Evolutionary conservation across 2,797 vertebrate genomes (phyloP), one percentile per base, ranked within the genome.

Genomic region (Chaetodon trifasciatus): DNA sequence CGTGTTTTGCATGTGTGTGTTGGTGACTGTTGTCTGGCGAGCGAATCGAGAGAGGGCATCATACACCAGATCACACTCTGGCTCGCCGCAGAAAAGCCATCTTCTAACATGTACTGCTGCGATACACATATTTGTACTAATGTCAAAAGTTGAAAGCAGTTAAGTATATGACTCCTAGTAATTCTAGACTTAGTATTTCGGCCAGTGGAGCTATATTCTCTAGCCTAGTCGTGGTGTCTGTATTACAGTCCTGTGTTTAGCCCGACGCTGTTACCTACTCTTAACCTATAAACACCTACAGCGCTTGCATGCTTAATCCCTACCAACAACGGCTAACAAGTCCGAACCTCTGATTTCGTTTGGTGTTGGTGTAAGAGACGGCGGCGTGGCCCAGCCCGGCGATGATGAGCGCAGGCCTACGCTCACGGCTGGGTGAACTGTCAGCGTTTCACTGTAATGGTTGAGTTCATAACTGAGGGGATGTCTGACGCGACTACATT

Each of bases 121-220:
- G 69, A 93, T 91, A 93, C 92, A 92, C 78, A 74, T 91, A 86
- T 88, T 85, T 91, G 92, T 92, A 93, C 91, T 94, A 94, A 92
- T 89, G 91, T 94, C 90, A 87, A 92, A 88, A 86, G 85, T 94
- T 93, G 90, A 91, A 94, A 92, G 90, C 89, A 84, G 91, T 93
- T 91, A 88, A 79, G 87, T 88, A 87, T 88, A 81, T 86, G 92
- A 89, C 81, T 93, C 78, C 85, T 91, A 92, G 90, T 83, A 75
- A 89, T 63, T 88, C 89, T 91, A 87, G 82, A 90, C 87, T 76
- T 83, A 84, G 81, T 89, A 86, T 88, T 84, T 89, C 84, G 88
- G 91, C 86, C 88, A 85, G 93, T 85, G 88, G 92, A 88, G 85
- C 88, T 90, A 86, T 82, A 85, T 85, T 94, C 82, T 94, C 89